Base-by-base conservation (phyloP, 1,140 invertebrate species). In the Drosophila arawakana region DNA sequence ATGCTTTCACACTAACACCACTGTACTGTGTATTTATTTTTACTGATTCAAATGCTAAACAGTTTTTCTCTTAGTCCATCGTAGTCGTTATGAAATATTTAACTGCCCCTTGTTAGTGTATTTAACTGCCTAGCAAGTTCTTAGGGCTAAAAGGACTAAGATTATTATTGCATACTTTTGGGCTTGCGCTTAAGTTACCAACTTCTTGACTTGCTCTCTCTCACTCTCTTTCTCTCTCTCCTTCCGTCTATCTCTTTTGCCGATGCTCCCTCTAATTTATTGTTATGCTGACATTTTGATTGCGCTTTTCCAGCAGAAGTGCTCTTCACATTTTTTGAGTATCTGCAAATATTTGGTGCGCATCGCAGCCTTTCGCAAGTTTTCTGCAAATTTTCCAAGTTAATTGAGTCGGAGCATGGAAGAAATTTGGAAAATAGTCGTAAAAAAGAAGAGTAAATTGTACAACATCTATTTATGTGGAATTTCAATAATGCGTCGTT, bases 211-310 rank as follows among this genome's bases (percentile, higher is more conserved):
- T 18, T 47, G 43, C 46, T 50, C 39, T 49, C 57, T 39, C 1
- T 25, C 2, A n/a, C n/a, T 9, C 37, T 41, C 18, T 25, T 1
- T 30, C 2, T 13, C 18, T 7, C 25, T 15, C 25, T 49, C 34
- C 13, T 4, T 15, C 15, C 15, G 15, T 15, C 15, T 30, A 25
- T 52, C 37, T 66, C 11, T 49, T n/a, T 43, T 7, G 9, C n/a
- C 10, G 37, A 57, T 41, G 18, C 41, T 35, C 47, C 49, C 47
- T 54, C 59, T 79, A 79, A 85, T 85, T 85, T 88, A 85, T 88
- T 73, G 79, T 70, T 82, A 43, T 76, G 68, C 66, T 82, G 83
- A 70, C 82, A 78, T 88, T 82, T 86, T 86, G 83, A 88, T 88
- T 82, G 83, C 73, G 63, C 73, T 74, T 68, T 74, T 60, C 37